Conservation (phyloP, 2,113 vertebrate species). For the Emberiza fucata region DNA sequence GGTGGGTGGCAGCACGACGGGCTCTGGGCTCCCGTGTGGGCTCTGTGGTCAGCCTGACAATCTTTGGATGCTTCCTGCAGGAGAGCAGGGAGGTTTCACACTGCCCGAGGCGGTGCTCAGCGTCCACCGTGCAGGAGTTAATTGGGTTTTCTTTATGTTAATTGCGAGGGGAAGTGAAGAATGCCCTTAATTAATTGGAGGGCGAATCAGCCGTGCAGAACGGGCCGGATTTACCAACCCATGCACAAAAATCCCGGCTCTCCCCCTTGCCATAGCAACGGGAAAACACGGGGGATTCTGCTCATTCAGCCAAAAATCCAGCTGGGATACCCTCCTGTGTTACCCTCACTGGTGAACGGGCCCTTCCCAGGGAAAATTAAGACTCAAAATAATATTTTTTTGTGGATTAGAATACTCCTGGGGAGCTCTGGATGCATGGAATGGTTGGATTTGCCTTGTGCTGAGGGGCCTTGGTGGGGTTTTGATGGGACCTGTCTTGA, state of each 20-base stretch:
- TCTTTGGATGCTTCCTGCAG: background rate
- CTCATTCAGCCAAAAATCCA: background rate
- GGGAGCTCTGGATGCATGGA: background rate
- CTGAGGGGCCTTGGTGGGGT: background rate
- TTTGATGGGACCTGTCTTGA: background rate
- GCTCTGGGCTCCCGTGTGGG: background rate
- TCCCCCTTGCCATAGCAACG: background rate
- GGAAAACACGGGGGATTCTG: background rate
- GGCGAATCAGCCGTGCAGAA: conserved; percentile 23
- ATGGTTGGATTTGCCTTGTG: background rate
- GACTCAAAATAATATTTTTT: background rate
- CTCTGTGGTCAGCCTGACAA: background rate
- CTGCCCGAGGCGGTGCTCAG: accelerated
- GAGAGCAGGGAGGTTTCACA: background rate
- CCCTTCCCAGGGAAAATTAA: background rate
- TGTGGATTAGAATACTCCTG: background rate
- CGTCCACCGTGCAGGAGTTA: background rate
- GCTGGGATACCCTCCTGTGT: background rate
- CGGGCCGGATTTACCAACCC: background rate
- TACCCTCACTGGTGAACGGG: accelerated
- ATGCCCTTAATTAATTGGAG: conserved; percentile 56
- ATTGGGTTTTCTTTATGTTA: conserved; percentile 44
- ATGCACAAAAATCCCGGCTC: background rate
- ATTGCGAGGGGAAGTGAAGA: conserved; percentile 50
- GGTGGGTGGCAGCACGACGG: accelerated